Evolutionary conservation across 1,140 invertebrate genomes (phyloP), one percentile per base, ranked within the genome.

Genomic region (Tyrophagus putrescentiae): DNA sequence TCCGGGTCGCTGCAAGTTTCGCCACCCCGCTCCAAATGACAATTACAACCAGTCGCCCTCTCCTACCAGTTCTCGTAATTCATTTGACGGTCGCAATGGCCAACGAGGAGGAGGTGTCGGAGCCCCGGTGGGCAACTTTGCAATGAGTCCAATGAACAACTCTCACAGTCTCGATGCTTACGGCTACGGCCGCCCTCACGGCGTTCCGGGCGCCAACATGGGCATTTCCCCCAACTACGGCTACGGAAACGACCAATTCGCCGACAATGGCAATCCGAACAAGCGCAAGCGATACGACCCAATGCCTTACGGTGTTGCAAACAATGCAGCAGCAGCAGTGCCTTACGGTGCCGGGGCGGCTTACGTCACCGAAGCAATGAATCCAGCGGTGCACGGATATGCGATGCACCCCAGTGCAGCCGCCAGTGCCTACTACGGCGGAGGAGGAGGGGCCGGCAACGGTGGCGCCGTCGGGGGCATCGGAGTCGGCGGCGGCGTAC

Each of bases 1-100:
- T 25, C 71, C 68, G 16, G 70, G 68, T 3, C 70, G 73, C 59
- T 79, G 77, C 68, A 77, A 76, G 63, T 76, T 80, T 71, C 70
- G 79, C 42, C 72, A 79, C 70, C 28, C 79, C 63, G 70, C n/a
- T n/a, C n/a, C n/a, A n/a, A n/a, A n/a, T n/a, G n/a, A 62, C 61
- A 29, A 44, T 61, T 25, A 69, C 70, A 23, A n/a, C 67, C 65
- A 41, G 68, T 68, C 18, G 48, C 66, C 39, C 64, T 69, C 39
- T 60, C 33, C 33, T 23, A 60, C 64, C 21, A 50, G 41, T n/a
- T n/a, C n/a, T 36, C 59, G 58, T 33, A 61, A 64, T 54, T 58
- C 33, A 36, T 66, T 54, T 53, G 62, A 66, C 23, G 60, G 32
- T 13, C 66, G 39, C 28, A 54, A 54, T n/a, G 54, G 56, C n/a